Percentiles rank a stretch among this genome's conserved stretches.
These are phyloP conservation scores for Synanthedon vespiformis DNA, from an alignment of 2,888 invertebrate genomes.

Conservation along the genomic window DNA sequence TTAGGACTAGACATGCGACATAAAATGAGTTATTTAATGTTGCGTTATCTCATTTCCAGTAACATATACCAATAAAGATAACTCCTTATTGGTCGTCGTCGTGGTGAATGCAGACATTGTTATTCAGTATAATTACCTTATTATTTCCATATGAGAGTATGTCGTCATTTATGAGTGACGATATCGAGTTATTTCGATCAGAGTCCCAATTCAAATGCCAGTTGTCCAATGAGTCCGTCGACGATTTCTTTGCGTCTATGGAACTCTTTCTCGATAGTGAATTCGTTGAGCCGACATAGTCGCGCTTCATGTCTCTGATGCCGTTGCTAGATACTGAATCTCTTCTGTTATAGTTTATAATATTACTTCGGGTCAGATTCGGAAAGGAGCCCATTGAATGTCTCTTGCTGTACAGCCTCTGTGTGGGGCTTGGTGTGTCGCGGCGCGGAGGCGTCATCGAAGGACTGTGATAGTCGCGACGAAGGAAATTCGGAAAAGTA, in stretches of 20 bases:
- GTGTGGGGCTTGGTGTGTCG: slow-evolving; percentile 60
- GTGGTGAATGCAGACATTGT: slow-evolving; percentile 2
- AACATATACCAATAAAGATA: no score
- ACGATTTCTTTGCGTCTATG: slow-evolving; percentile 64
- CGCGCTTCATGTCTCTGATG: slow-evolving; percentile 62
- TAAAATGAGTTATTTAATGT: no score
- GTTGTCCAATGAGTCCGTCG: slow-evolving; percentile 79
- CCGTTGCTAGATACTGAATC: slow-evolving; percentile 48
- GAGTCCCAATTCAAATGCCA: slow-evolving; percentile 79
- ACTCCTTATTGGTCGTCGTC: no score
- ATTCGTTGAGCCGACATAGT: slow-evolving; percentile 61
- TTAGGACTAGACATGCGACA: no score
- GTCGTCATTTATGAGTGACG: slow-evolving; percentile 72
- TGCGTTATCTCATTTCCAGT: no score
- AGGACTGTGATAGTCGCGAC: slow-evolving; percentile 70
- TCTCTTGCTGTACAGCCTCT: slow-evolving; percentile 42
- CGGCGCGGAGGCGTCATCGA: slow-evolving; percentile 59
- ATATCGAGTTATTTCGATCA: slow-evolving; percentile 72
- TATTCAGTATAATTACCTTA: slow-evolving; percentile 46
- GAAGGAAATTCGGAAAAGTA: slow-evolving; percentile 75
- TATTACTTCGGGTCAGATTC: slow-evolving; percentile 44
- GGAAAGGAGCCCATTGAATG: slow-evolving; percentile 61
- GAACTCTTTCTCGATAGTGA: slow-evolving; percentile 63
- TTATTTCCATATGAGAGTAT: slow-evolving; percentile 37
- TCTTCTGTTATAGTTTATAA: slow-evolving; percentile 54